Base-by-base conservation (phyloP, 2,113 vertebrate genomes). In the Otocyon megalotis region DNA sequence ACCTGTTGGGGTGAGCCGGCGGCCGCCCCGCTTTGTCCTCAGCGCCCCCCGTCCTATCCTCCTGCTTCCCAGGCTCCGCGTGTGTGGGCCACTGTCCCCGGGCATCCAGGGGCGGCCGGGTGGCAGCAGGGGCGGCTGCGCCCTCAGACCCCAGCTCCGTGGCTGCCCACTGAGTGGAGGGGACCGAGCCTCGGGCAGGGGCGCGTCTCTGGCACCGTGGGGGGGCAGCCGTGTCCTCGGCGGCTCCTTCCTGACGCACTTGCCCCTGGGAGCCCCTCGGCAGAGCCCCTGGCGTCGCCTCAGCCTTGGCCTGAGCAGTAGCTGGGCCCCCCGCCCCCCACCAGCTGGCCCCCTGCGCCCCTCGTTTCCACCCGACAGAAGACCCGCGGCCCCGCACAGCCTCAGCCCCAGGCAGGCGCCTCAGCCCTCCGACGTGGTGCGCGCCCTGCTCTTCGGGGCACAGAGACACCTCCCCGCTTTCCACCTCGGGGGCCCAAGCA, bases 331-430 rank as follows among this genome's bases (percentile, higher is more conserved):
- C 72, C 10, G 0, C 30, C 19, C 35, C 16, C 43, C 43, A 43
- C 13, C 37, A 79, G 0, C 56, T 50, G 85, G 54, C 43, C 43
- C 2, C 3, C 32, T 0, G 0, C 17, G 8, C 32, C 11, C 4
- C 35, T 54, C 24, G 53, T 12, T 50, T 58, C 48, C 11, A 43
- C 24, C 32, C 50, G 30, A 14, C 26, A n/a, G 28, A 26, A 76
- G 43, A 76, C 37, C 37, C 37, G 26, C 80, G 80, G 63, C 48
- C 58, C 13, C 17, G 5, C 35, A n/a, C 92, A 90, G 56, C 35
- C 20, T 0, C 2, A 19, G 62, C 35, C 2, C 12, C 24, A 3
- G 15, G 17, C 72, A 9, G 24, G 15, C 0, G 1, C n/a, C 48
- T 48, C 1, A 2, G 30, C 50, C 85, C 62, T 77, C 32, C 22